These are phyloP conservation scores for Argyrosomus regius DNA, from an alignment of 2,797 vertebrate genomes.

Conservation along the genomic window DNA sequence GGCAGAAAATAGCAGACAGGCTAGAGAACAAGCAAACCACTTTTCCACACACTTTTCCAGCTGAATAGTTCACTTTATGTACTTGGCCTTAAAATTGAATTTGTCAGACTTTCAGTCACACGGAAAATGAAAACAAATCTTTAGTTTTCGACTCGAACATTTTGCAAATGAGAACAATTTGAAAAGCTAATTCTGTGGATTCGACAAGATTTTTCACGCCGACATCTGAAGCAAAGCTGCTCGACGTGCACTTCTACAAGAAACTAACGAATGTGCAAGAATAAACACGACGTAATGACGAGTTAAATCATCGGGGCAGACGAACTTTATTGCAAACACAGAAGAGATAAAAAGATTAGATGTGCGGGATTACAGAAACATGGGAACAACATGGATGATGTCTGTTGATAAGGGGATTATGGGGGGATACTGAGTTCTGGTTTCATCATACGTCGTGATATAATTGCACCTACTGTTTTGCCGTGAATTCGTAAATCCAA, in stretches of 20 bases:
- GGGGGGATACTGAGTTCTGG: slow-evolving; percentile 30
- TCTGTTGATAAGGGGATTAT: slow-evolving; percentile 62
- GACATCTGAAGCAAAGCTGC: neutral
- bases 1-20: slow-evolving; percentile 29
- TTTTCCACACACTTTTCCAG: slow-evolving; percentile 34
- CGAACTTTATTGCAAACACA: slow-evolving; percentile 8
- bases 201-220: neutral
- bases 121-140: slow-evolving; percentile 14
- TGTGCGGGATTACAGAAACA: slow-evolving; percentile 56
- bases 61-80: slow-evolving; percentile 19
- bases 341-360: slow-evolving; percentile 41
- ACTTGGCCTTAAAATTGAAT: neutral
- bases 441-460: slow-evolving; percentile 3
- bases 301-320: neutral
- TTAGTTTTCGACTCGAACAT: neutral
- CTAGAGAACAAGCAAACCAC: slow-evolving; percentile 16
- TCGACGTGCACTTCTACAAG: neutral
- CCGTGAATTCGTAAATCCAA: slow-evolving; percentile 11
- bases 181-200: neutral
- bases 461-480: slow-evolving; percentile 17
- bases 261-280: neutral
- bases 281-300: neutral
- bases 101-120: slow-evolving; percentile 15
- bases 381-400: slow-evolving; percentile 49
- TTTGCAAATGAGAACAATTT: neutral